Base-by-base conservation (phyloP, 2,113 vertebrate species). In the Pelecanoides urinatrix region DNA sequence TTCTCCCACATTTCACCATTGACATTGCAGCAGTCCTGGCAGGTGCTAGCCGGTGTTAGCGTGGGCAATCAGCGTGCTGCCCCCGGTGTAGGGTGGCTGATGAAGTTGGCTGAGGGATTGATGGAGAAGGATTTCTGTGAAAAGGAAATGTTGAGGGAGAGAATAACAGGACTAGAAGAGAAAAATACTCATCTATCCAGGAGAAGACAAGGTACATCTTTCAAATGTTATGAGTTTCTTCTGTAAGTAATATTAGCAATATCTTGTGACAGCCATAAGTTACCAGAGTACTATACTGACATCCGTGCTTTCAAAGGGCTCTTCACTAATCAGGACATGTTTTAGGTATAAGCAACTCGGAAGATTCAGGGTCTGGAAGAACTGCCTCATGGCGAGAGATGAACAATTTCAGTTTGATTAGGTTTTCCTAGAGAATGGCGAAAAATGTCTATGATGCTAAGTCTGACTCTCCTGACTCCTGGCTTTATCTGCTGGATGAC, bases 11-110 rank as follows among this genome's bases (percentile, higher is more conserved):
- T 58, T 26, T 65, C 2, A 4, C 32, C 59, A 12, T 3, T 19
- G 30, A 17, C 50, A 23, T 11, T 20, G 38, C 71, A 59, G 73
- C 16, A 23, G 78, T 11, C 13, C 3, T 13, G 42, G 32, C 55
- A 34, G 59, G 42, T 30, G 8, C 20, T 8, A 2, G 16, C 38
- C 6, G 1, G 15, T 49, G 3, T 53, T 6, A 16, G 17, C 2
- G 1, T 19, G 19, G n/a, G 47, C 1, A 2, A 42, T 14, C 4
- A 40, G 40, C 40, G 40, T 40, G 0, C 78, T 61, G 75, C 82
- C 32, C 36, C 56, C 49, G 29, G 25, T 0, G 6, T 2, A n/a
- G 45, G 49, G 22, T 63, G 16, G 23, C 44, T 61, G 74, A 27
- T 59, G n/a, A 62, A 65, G 38, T 27, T 62, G 36, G 40, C 52